These are phyloP conservation scores for Seira ritae DNA, from an alignment of 2,888 invertebrate genomes.

Conservation along the genomic window DNA sequence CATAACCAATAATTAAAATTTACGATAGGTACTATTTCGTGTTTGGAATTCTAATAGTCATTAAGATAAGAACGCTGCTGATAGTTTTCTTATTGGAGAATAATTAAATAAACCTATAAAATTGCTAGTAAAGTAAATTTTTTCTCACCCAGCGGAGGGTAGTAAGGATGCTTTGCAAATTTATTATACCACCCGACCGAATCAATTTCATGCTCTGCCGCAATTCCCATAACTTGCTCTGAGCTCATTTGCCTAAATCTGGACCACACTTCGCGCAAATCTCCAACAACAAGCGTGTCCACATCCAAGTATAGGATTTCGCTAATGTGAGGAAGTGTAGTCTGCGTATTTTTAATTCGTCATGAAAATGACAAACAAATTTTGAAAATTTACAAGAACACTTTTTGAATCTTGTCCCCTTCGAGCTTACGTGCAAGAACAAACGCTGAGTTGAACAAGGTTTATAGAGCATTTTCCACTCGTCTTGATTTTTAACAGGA, in stretches of 20 bases:
- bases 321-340: constrained; percentile 86
- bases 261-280: constrained; percentile 89
- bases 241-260: constrained; percentile 88
- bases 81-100: too few relatives aligned
- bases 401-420: too few relatives aligned
- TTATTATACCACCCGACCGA: constrained; percentile 96
- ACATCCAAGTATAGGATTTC: constrained; percentile 94
- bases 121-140: too few relatives aligned
- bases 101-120: too few relatives aligned
- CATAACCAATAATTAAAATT: too few relatives aligned
- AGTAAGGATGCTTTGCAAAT: constrained; percentile 96
- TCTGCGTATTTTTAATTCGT: too few relatives aligned
- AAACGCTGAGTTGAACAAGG: constrained; percentile 95
- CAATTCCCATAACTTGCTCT: constrained; percentile 90
- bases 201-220: constrained; percentile 94
- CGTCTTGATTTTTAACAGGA: constrained; percentile 83
- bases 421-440: constrained; percentile 91
- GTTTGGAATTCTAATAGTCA: too few relatives aligned
- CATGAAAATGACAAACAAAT: too few relatives aligned
- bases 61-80: too few relatives aligned
- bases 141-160: constrained; percentile 89
- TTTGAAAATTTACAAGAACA: too few relatives aligned
- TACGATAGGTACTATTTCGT: too few relatives aligned
- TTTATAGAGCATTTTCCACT: constrained; percentile 94
- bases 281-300: constrained; percentile 91